A percentile compares a stretch with the other conserved stretches of the same genome.
These are phyloP conservation scores for Telmatherina bonti DNA, from an alignment of 2,797 vertebrate species.

Conservation along the genomic window DNA sequence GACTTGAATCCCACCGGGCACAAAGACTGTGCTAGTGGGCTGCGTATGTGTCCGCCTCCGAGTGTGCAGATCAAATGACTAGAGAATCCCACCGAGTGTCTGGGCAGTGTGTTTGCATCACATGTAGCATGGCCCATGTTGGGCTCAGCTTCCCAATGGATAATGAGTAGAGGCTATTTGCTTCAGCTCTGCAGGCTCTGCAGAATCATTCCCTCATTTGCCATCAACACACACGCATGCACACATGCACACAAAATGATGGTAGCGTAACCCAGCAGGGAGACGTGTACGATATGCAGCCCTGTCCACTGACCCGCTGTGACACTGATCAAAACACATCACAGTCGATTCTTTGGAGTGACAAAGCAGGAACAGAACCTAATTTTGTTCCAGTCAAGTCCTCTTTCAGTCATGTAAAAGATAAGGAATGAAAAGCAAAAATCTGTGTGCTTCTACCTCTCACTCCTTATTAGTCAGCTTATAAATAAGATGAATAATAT, in stretches of 20 bases:
- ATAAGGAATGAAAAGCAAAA: constrained; percentile 16
- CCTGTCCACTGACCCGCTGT: constrained; percentile 64
- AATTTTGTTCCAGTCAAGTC: constrained; percentile 35
- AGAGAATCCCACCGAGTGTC: constrained; percentile 46
- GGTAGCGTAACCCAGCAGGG: constrained; percentile 42
- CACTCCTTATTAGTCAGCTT: no score
- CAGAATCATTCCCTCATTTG: constrained; percentile 63
- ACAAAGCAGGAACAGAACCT: constrained; percentile 40
- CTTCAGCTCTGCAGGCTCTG: constrained; percentile 44
- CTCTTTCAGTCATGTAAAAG: constrained; percentile 30
- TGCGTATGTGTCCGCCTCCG: constrained; percentile 30
- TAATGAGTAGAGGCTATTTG: constrained; percentile 67
- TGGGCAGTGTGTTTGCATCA: constrained; percentile 35
- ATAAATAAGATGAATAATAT: neutral
- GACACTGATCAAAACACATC: constrained; percentile 74
- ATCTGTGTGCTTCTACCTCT: neutral
- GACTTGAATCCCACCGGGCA: constrained; percentile 46
- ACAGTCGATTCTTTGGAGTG: constrained; percentile 48
- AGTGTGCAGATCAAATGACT: constrained; percentile 54
- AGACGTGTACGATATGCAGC: constrained; percentile 40
- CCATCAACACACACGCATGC: constrained; percentile 44
- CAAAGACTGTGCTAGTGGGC: constrained; percentile 11
- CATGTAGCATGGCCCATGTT: constrained; percentile 33
- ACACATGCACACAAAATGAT: constrained; percentile 23
- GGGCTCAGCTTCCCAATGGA: constrained; percentile 56